phyloP scores from a whole-genome alignment of 2,113 vertebrate species.

The Oreocharis arfaki region DNA sequence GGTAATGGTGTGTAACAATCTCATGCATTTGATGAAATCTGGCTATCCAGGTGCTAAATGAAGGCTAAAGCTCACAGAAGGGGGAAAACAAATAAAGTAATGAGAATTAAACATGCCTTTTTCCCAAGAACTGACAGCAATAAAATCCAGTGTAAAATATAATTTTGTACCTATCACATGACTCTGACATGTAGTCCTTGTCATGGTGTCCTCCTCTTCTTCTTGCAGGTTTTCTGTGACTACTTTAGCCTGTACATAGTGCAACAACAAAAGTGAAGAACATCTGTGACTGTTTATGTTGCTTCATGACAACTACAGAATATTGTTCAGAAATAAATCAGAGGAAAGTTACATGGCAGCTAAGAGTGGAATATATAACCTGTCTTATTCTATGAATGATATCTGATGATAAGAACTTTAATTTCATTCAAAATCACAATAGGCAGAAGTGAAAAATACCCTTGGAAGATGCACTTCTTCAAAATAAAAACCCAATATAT shows the following conservation, averaged over 20 bases:
- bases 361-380: neutral
- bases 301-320: constrained; percentile 23
- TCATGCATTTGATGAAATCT: neutral
- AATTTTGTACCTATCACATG: constrained; percentile 80
- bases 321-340: constrained; percentile 26
- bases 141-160: constrained; percentile 26
- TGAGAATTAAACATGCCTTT: neutral
- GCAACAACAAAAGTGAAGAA: constrained; percentile 50
- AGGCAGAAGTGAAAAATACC: constrained; percentile 15
- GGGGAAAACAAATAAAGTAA: neutral
- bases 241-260: constrained; percentile 71
- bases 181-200: constrained; percentile 79
- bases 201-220: constrained; percentile 70
- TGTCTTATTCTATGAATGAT: neutral
- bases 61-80: neutral
- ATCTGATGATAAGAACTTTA: neutral
- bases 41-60: neutral
- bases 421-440: constrained; percentile 29
- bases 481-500: neutral
- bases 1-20: neutral
- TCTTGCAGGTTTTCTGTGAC: constrained; percentile 76
- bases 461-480: constrained; percentile 4
- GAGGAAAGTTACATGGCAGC: neutral
- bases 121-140: neutral
- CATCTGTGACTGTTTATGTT: constrained; percentile 5